Percentiles rank a stretch among this genome's conserved stretches.
phyloP scores from a whole-genome alignment of 2,797 vertebrate species.

The Lithobates pipiens region DNA sequence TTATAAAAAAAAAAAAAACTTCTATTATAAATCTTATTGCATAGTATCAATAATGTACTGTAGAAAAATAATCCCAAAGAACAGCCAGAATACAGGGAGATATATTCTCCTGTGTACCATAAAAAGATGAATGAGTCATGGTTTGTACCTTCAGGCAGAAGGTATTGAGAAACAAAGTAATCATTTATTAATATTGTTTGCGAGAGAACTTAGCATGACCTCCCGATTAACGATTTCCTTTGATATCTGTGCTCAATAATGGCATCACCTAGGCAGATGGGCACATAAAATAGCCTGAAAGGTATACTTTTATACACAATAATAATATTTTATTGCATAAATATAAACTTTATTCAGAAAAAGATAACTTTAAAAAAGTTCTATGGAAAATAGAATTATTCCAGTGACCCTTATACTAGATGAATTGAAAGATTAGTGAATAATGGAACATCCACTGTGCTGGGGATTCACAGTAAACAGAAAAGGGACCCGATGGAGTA shows the following conservation, averaged over 20 bases:
- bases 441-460: too few relatives aligned
- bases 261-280: neutral
- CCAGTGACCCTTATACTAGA: too few relatives aligned
- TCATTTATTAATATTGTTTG: slow-evolving; percentile 36
- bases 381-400: too few relatives aligned
- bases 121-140: slow-evolving; percentile 5
- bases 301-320: neutral
- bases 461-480: too few relatives aligned
- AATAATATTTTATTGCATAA: too few relatives aligned
- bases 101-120: neutral
- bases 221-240: slow-evolving; percentile 3
- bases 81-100: neutral
- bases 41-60: too few relatives aligned
- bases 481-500: too few relatives aligned
- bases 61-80: neutral
- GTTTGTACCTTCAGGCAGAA: slow-evolving; percentile 10
- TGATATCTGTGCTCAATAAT: slow-evolving; percentile 1
- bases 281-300: neutral
- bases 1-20: too few relatives aligned
- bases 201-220: slow-evolving; percentile 14
- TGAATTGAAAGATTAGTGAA: too few relatives aligned
- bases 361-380: too few relatives aligned
- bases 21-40: too few relatives aligned
- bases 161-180: slow-evolving; percentile 19
- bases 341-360: too few relatives aligned